A percentile compares a stretch with the other conserved stretches of the same genome.
Evolutionary conservation across 2,113 vertebrate genomes (phyloP).

Genomic region (Ifrita kowaldi): DNA sequence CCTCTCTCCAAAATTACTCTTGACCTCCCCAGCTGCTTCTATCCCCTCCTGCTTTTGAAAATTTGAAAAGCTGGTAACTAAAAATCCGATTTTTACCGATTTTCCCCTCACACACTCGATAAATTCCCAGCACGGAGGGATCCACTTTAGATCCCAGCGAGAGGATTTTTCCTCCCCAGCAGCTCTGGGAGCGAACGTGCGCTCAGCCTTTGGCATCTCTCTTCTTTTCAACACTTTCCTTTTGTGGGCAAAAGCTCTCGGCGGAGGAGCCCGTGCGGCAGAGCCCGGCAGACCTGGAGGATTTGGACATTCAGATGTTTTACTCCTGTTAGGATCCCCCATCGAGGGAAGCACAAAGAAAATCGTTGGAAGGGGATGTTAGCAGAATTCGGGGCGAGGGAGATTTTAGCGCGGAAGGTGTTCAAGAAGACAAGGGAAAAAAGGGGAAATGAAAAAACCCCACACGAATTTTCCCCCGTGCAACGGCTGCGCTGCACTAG

Average conservation of each 20-base stretch:
- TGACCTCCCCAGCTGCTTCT: not conserved
- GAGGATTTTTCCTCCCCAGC: not conserved
- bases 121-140: not conserved
- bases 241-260: conserved; percentile 54
- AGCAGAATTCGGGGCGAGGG: not conserved
- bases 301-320: not conserved
- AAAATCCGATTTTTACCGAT: not conserved
- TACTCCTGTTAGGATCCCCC: not conserved
- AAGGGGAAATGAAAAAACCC: not conserved
- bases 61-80: not conserved
- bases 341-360: not conserved
- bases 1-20: not conserved
- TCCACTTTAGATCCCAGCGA: not conserved
- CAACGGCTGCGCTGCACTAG: accelerated
- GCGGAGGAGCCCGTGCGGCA: not conserved
- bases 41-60: accelerated
- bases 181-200: not conserved
- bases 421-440: accelerated
- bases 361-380: not conserved
- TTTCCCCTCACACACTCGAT: accelerated
- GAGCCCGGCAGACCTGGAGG: conserved; percentile 4
- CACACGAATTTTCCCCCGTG: not conserved
- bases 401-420: not conserved
- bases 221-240: conserved; percentile 51
- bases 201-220: not conserved